Percentiles rank a stretch among this genome's conserved stretches.
Evolutionary conservation across 2,797 vertebrate genomes (phyloP).

Genomic region (Bradypus variegatus): DNA sequence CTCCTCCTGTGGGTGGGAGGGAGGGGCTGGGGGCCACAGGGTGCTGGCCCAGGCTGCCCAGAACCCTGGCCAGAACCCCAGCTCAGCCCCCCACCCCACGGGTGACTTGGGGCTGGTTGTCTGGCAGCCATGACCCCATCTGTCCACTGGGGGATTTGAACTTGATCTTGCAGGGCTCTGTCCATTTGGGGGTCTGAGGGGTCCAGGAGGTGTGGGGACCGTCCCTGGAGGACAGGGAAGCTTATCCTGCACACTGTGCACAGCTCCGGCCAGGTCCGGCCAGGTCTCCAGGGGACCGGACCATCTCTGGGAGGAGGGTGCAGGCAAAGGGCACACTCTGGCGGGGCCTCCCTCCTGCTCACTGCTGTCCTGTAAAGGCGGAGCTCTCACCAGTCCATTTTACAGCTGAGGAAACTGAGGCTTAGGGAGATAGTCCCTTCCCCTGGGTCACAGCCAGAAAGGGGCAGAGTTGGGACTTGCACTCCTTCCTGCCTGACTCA

Average conservation of each 20-base stretch:
- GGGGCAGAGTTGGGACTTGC: neutral
- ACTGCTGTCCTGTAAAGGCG: neutral
- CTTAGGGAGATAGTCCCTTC: neutral
- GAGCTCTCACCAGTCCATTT: neutral
- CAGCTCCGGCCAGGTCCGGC: neutral
- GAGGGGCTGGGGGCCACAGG: too few relatives aligned
- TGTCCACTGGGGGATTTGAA: too few relatives aligned
- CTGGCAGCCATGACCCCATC: neutral
- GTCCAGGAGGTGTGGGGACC: neutral
- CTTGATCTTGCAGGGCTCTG: neutral
- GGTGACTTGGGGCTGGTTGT: neutral
- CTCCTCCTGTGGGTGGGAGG: neutral
- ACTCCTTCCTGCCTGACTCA: neutral
- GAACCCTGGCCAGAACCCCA: neutral
- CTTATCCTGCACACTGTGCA: neutral
- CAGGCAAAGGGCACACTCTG: too few relatives aligned
- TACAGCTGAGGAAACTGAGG: neutral
- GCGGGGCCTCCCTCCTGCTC: too few relatives aligned
- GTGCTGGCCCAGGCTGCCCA: neutral
- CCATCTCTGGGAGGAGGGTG: neutral
- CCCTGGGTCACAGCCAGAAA: neutral
- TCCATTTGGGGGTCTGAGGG: neutral
- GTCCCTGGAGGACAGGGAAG: neutral
- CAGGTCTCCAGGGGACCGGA: neutral
- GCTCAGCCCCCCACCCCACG: rapidly evolving